Conservation (phyloP, 1,140 invertebrate genomes). For the Marisa cornuarietis region DNA sequence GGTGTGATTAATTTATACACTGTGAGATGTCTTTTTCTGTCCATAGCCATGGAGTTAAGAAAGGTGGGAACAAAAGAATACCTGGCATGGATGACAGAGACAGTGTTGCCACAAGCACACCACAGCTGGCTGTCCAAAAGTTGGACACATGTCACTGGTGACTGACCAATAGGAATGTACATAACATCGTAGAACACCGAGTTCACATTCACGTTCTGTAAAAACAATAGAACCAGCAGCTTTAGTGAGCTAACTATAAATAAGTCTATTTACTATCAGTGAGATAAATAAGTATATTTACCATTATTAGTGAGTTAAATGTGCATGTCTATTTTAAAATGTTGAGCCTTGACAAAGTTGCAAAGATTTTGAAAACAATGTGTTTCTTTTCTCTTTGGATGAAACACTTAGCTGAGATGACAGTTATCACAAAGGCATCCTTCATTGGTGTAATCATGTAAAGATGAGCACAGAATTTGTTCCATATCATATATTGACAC, state of each 20-base stretch:
- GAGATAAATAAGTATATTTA: too few relatives aligned
- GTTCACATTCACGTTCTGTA: slow-evolving; percentile 29
- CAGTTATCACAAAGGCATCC: neutral
- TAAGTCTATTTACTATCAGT: neutral
- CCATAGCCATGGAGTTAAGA: neutral
- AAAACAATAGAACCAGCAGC: neutral
- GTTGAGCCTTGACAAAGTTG: neutral
- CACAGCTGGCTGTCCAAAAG: slow-evolving; percentile 66
- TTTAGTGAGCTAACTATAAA: neutral
- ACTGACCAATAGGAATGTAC: slow-evolving; percentile 68
- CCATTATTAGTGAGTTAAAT: too few relatives aligned
- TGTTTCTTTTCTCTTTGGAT: neutral
- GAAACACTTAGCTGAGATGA: neutral
- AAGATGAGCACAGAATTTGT: too few relatives aligned
- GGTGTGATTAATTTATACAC: too few relatives aligned
- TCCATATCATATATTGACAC: neutral
- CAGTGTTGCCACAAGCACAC: slow-evolving; percentile 68
- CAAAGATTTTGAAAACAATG: neutral
- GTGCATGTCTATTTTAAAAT: too few relatives aligned
- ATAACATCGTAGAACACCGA: slow-evolving; percentile 61
- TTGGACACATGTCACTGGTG: slow-evolving; percentile 66
- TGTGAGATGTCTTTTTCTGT: neutral
- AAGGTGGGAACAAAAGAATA: slow-evolving; percentile 36
- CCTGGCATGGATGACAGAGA: slow-evolving; percentile 67
- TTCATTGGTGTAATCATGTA: neutral